Base-by-base conservation (phyloP, 2,797 vertebrate species). In the Typhlichthys subterraneus region DNA sequence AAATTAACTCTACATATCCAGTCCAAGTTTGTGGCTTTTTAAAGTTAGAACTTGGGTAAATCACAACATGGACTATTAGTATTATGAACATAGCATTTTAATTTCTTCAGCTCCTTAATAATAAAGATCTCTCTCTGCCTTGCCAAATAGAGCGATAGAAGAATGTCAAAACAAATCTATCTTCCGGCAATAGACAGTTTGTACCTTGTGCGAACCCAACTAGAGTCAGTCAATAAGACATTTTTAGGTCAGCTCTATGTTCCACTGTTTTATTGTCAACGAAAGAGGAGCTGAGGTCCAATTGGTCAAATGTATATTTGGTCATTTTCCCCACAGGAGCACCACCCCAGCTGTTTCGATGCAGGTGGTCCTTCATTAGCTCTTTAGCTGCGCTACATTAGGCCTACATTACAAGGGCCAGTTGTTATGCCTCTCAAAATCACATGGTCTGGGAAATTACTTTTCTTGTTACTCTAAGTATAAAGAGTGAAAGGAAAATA, bases 301-400 rank as follows among this genome's bases (percentile, higher is more conserved):
- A 17, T 49, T 63, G 57, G 47, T 65, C 53, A 59, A 70, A 77
- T 62, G 70, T 62, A 68, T 75, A 31, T 79, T 78, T 81, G 70
- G 64, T 65, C 56, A 57, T 79, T 69, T 76, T 57, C 65, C 53
- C 65, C 53, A 53, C 52, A 61, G 79, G 52, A 46, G 63, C 49
- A 68, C 76, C 63, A 33, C 45, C 15, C 1, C 58, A 49, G 59
- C 71, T 65, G 57, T 62, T 63, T 10, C 59, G 19, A 10, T 45
- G 72, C 84, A 69, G 82, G 84, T 79, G 82, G 79, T 85, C 81
- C 69, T n/a, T 47, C 4, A 53, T 19, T 58, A 8, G 73, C 12
- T 63, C 48, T 10, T 5, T 1, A 64, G 23, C 49, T 65, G 59
- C 14, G 5, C 65, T 65, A 14, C 57, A 68, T 81, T 70, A 73